Percentiles rank a stretch among this genome's conserved stretches.
phyloP scores from a whole-genome alignment of 2,113 vertebrate genomes.

The Anser cygnoides region DNA sequence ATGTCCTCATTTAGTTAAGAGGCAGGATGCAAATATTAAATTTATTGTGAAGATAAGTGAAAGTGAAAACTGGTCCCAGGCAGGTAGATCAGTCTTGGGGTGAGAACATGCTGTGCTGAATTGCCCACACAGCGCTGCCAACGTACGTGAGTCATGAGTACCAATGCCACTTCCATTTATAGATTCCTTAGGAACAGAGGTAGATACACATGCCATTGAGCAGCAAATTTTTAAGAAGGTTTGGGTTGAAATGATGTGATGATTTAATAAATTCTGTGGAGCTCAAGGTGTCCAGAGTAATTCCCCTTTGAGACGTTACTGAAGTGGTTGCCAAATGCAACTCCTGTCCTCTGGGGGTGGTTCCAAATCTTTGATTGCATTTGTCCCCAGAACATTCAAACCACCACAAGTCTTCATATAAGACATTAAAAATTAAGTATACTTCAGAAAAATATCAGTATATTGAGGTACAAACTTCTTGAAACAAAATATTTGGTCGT shows the following conservation, averaged over 20 bases:
- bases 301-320: neutral
- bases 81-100: constrained; percentile 31
- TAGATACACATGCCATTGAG: neutral
- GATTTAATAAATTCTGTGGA: neutral
- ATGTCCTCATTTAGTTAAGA: neutral
- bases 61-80: neutral
- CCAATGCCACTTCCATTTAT: constrained; percentile 49
- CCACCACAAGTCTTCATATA: neutral
- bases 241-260: neutral
- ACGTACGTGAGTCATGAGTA: constrained; percentile 49
- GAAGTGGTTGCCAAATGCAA: neutral
- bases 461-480: neutral
- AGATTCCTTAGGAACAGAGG: constrained; percentile 42
- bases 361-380: constrained; percentile 13
- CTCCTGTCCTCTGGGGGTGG: neutral
- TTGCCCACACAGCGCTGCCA: constrained; percentile 59
- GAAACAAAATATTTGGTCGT: neutral
- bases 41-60: neutral
- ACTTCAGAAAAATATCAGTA: neutral
- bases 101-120: constrained; percentile 46
- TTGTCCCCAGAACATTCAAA: neutral
- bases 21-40: neutral
- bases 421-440: neutral
- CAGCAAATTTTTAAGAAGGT: neutral
- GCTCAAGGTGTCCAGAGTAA: neutral